Base-by-base conservation (phyloP, 2,113 vertebrate genomes). In the Candoia aspera region DNA sequence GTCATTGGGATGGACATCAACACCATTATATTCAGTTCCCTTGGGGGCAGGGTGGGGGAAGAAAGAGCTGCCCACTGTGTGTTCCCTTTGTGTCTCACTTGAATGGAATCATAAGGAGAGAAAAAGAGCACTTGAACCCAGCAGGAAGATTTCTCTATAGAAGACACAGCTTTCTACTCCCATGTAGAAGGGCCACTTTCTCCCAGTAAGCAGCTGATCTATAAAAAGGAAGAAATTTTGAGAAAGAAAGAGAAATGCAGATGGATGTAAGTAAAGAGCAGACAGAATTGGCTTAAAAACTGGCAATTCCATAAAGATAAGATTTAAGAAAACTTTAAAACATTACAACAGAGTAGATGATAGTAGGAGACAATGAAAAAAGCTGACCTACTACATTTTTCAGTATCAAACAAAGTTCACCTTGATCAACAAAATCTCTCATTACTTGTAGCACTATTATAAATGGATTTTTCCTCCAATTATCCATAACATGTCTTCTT, bases 121-220 rank as follows among this genome's bases (percentile, higher is more conserved):
- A 23, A 79, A 90, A 83, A 9, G 64, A 15, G 4, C 91, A 79
- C 87, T 96, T 96, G 96, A 97, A 92, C 94, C 90, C 79, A 97
- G 96, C 93, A 86, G 94, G 93, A 91, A 87, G 53, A 83, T 85
- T 91, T 94, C 21, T 93, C 92, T 73, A 92, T 90, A 95, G 62
- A 85, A 84, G 84, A 29, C 37, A 12, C 29, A 62, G n/a, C 85
- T 94, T 55, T 93, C 92, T 60, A 86, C 89, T 46, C 33, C 73
- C 49, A 6, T 46, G n/a, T 85, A 15, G 12, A 90, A 46, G 26
- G 19, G 88, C 49, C 94, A 86, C 21, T 87, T 53, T 26, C 90
- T 94, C 86, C 53, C 58, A 17, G 68, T 33, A 94, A 95, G 86
- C 2, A 94, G 86, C 87, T 42, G 37, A 4, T 92, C 93, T 95